Evolutionary conservation across 2,797 vertebrate genomes (phyloP).

Genomic region (Lemur catta): DNA sequence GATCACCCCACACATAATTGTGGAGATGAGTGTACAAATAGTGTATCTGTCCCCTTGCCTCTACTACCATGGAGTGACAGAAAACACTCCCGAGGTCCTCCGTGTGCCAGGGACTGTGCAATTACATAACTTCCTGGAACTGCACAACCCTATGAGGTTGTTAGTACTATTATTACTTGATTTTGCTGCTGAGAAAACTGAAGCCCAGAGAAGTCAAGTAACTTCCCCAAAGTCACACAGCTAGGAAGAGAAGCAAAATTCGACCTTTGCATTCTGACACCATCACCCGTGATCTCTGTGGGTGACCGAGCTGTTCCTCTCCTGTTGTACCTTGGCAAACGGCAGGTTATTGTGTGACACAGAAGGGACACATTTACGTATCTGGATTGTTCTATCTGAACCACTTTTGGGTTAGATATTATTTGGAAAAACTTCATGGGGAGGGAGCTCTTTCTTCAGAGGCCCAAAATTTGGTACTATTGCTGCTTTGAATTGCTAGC

Average conservation of each 20-base stretch:
- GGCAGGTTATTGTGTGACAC: not conserved
- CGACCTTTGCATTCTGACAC: not conserved
- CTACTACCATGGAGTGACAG: accelerated
- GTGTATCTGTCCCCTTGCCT: accelerated
- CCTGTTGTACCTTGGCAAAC: not conserved
- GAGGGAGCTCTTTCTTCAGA: not conserved
- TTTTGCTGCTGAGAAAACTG: not conserved
- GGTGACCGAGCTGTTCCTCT: accelerated
- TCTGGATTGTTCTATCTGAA: not conserved
- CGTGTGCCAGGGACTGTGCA: not conserved
- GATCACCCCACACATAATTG: no score
- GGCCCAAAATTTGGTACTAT: not conserved
- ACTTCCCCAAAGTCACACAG: not conserved
- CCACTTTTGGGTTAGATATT: not conserved
- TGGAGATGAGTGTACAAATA: not conserved
- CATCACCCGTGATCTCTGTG: accelerated
- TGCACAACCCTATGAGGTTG: not conserved
- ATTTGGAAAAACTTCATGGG: not conserved
- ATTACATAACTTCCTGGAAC: not conserved
- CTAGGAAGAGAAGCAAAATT: not conserved
- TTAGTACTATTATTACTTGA: not conserved
- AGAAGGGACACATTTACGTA: not conserved
- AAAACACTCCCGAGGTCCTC: not conserved
- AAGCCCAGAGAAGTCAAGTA: not conserved
- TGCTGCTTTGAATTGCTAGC: not conserved